Percentiles rank a stretch among this genome's conserved stretches.
phyloP scores from a whole-genome alignment of 2,888 invertebrate species.

The Cheiracanthium punctorium region DNA sequence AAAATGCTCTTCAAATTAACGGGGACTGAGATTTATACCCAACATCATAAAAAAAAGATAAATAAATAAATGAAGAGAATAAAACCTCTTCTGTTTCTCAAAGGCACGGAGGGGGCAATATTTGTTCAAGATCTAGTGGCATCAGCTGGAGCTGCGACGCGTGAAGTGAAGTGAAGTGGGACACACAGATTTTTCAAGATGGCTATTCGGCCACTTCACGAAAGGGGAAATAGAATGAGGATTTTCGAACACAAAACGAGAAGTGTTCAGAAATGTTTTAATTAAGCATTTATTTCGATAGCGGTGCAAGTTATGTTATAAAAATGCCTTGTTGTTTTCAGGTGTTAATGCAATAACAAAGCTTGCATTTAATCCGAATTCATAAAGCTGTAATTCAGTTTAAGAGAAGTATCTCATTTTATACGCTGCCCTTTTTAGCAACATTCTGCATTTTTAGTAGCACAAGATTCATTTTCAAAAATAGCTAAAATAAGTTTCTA shows the following conservation, averaged over 20 bases:
- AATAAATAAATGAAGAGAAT: background rate
- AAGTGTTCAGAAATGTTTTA: constrained; percentile 33
- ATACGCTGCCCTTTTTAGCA: too few relatives aligned
- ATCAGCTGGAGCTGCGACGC: constrained; percentile 37
- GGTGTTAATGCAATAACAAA: constrained; percentile 33
- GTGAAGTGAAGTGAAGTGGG: constrained; percentile 57
- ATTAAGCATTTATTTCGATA: constrained; percentile 46
- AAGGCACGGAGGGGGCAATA: background rate
- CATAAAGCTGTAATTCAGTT: too few relatives aligned
- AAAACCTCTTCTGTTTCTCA: background rate
- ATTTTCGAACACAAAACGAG: constrained; percentile 4
- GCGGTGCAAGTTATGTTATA: background rate
- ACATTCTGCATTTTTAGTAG: too few relatives aligned
- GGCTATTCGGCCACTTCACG: constrained; percentile 25
- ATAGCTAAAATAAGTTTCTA: too few relatives aligned
- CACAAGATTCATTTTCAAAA: too few relatives aligned
- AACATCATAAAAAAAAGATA: background rate
- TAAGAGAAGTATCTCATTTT: too few relatives aligned
- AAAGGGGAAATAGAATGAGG: constrained; percentile 6
- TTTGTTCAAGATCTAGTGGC: constrained; percentile 7
- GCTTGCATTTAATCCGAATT: too few relatives aligned
- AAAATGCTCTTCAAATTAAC: constrained; percentile 33
- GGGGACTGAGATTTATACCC: constrained; percentile 7
- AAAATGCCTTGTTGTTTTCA: constrained; percentile 18
- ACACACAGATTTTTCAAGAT: constrained; percentile 36